Base-by-base conservation (phyloP, 2,113 vertebrate genomes). In the Pheucticus melanocephalus region DNA sequence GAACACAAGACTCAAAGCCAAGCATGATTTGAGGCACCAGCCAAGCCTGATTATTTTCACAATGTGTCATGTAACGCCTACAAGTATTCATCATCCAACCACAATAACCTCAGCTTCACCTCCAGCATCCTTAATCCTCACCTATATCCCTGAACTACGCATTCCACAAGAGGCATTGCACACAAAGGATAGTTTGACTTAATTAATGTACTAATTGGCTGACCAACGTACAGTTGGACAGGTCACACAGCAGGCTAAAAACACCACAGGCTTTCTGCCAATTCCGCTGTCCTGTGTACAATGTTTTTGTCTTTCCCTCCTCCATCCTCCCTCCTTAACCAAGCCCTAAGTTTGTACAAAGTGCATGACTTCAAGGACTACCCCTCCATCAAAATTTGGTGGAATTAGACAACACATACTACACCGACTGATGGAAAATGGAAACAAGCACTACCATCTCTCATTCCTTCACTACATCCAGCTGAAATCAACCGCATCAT, bases 101-200 rank as follows among this genome's bases (percentile, higher is more conserved):
- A 0, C 94, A 94, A 37, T 18, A 88, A 92, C 86, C 91, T 57
- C 35, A 83, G 68, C 39, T 88, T 95, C 91, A 88, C 53, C 92
- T 91, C 63, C 57, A 65, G 48, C 2, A 48, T n/a, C 73, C 73
- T 68, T 56, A 69, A 20, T 8, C 71, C 50, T 65, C 50, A 77
- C n/a, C 53, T 23, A 9, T 2, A 1, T 25, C 47, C 71, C 70
- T 76, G 28, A 90, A 85, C 20, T 16, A 33, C 0, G 0, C 9
- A 70, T 89, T 73, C 65, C 42, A 71, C 51, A 51, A 48, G 20
- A 45, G 6, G 71, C 25, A 51, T 4, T 15, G 1, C 8, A 8
- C 56, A 57, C 47, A 59, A 57, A 77, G 15, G 28, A 54, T 14
- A 13, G 18, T 37, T 72, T 21, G 3, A 80, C 10, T 31, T 70